Base-by-base conservation (phyloP, 2,888 invertebrate genomes). In the Litoditis marina region DNA sequence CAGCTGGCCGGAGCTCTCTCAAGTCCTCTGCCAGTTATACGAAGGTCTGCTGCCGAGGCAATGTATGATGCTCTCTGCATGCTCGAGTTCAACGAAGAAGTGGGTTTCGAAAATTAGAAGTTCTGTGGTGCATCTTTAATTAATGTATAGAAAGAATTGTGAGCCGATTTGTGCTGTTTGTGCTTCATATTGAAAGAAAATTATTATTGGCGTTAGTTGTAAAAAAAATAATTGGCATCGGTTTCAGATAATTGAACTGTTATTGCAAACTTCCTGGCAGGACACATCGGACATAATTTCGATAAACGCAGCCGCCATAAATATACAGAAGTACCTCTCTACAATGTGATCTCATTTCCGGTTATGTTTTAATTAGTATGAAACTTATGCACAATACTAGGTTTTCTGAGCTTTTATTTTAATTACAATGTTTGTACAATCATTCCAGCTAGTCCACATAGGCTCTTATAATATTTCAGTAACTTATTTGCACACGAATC, bases 41-140 rank as follows among this genome's bases (percentile, higher is more conserved):
- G 80, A 13, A 66, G 76, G 42, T 51, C 61, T 25, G 74, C 79
- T 0, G 81, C 81, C 25, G 78, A 80, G 27, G 63, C 71, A 34
- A 61, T 82, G 5, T 76, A 78, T 49, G 79, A 83, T 42, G 74
- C 76, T 30, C 58, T 81, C 11, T 73, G 73, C 46, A 31, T 59
- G n/a, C 19, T 31, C 1, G 56, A 57, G 5, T 25, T 57, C 6
- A 57, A 56, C 13, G 62, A 62, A 27, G 28, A 30, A 6, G 57
- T 62, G 11, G 36, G 54, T n/a, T 22, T 49, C 22, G 49, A 49
- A 13, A 11, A 16, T 19, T 49, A 13, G 11, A 49, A 49, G 22
- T 49, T 49, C 13, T 49, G 39, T 13, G 16, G 16, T 39, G 39
- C n/a, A 39, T n/a, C 16, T 39, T 39, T 39, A 19, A 47, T 1